A percentile compares a stretch with the other conserved stretches of the same genome.
These are phyloP conservation scores for Porphyrio hochstetteri DNA, from an alignment of 2,113 vertebrate genomes.

Conservation along the genomic window DNA sequence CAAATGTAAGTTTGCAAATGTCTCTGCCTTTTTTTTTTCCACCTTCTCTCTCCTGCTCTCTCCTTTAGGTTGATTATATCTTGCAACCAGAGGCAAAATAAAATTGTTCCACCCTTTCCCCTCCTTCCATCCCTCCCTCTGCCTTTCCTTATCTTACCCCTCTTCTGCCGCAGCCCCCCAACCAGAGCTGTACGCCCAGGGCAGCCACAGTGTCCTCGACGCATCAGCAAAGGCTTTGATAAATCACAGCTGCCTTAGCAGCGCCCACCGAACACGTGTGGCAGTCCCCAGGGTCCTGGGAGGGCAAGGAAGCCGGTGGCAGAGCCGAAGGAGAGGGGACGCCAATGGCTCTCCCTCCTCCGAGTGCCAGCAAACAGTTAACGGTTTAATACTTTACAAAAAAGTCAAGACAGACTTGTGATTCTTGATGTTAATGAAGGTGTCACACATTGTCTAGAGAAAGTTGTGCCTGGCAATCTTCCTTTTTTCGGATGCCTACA, in stretches of 20 bases:
- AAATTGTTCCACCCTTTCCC: slow-evolving; percentile 59
- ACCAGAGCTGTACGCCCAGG: neutral
- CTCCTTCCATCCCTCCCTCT: slow-evolving; percentile 35
- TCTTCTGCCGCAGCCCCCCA: slow-evolving; percentile 6
- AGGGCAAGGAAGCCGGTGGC: neutral
- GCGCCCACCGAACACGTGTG: neutral
- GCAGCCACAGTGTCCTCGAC: neutral
- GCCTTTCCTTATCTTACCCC: slow-evolving; percentile 31
- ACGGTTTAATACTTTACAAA: slow-evolving; percentile 97
- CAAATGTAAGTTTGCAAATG: slow-evolving; percentile 57
- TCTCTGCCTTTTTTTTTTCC: neutral
- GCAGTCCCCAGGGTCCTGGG: slow-evolving; percentile 20
- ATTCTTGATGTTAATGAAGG: slow-evolving; percentile 99
- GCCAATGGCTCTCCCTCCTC: neutral
- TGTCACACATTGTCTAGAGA: slow-evolving; percentile 99
- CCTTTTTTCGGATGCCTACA: slow-evolving; percentile 99
- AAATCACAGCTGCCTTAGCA: slow-evolving; percentile 3
- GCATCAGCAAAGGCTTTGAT: slow-evolving; percentile 20
- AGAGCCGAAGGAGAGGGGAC: neutral
- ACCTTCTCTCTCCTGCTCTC: neutral
- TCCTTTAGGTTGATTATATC: slow-evolving; percentile 55
- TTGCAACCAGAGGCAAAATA: slow-evolving; percentile 65
- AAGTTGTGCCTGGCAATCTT: slow-evolving; percentile 99
- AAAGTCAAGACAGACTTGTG: slow-evolving; percentile 99
- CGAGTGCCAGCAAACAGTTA: slow-evolving; percentile 82